phyloP scores from a whole-genome alignment of 2,797 vertebrate species.

The Glossophaga mutica region DNA sequence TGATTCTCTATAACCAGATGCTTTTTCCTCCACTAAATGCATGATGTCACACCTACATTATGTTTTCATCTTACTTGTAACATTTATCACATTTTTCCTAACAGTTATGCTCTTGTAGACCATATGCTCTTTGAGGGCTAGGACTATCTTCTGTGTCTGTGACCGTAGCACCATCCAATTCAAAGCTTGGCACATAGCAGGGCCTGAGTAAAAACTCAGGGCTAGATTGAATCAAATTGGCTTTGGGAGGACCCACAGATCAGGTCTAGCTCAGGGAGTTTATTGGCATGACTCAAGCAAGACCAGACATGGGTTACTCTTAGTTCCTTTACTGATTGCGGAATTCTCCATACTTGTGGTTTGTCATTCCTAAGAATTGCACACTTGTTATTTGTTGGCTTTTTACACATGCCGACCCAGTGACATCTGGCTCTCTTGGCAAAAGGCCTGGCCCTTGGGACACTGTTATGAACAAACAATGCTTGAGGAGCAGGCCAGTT shows the following conservation, averaged over 20 bases:
- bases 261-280: background rate
- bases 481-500: background rate
- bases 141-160: background rate
- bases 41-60: background rate
- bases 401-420: conserved; percentile 7
- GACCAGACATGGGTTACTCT: background rate
- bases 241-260: background rate
- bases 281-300: background rate
- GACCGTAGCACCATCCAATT: background rate
- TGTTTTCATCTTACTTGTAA: background rate
- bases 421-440: conserved; percentile 59
- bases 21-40: background rate
- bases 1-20: background rate
- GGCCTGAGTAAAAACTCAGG: background rate
- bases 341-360: conserved; percentile 48
- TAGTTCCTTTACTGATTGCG: background rate
- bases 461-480: conserved; percentile 15
- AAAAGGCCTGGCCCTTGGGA: conserved; percentile 30
- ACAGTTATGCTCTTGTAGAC: background rate
- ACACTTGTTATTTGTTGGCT: conserved; percentile 39
- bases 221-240: background rate
- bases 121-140: background rate
- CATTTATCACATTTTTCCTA: background rate
- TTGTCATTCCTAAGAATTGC: conserved; percentile 43
- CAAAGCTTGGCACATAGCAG: background rate